phyloP scores from a whole-genome alignment of 2,113 vertebrate genomes.

The Chascanopsetta lugubris region DNA sequence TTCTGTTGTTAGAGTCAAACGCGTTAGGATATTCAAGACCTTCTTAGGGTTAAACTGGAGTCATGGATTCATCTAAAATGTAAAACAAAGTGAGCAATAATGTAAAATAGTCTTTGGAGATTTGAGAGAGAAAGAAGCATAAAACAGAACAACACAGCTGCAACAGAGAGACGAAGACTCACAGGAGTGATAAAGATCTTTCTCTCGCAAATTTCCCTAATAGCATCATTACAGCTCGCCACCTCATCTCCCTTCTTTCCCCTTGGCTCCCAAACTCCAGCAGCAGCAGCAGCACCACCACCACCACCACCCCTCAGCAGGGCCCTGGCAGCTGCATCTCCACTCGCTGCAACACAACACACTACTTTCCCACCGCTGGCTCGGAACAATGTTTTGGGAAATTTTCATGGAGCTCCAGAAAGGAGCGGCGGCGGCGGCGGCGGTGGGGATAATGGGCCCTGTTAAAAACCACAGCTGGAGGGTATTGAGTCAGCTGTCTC shows the following conservation, averaged over 20 bases:
- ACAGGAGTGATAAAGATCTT: slow-evolving; percentile 35
- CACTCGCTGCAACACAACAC: slow-evolving; percentile 43
- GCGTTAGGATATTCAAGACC: no score
- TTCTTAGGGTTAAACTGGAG: no score
- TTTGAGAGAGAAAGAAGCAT: background rate
- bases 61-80: no score
- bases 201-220: slow-evolving; percentile 59
- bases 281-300: no score
- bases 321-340: slow-evolving; percentile 63
- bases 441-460: slow-evolving; percentile 62
- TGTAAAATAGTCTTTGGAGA: background rate
- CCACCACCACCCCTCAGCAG: slow-evolving; percentile 42
- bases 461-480: slow-evolving; percentile 69
- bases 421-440: slow-evolving; percentile 16
- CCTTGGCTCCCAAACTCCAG: slow-evolving; percentile 34
- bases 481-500: slow-evolving; percentile 45
- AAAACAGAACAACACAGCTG: slow-evolving; percentile 46
- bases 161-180: slow-evolving; percentile 16
- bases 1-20: no score
- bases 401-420: slow-evolving; percentile 56
- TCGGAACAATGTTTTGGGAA: slow-evolving; percentile 56
- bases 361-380: slow-evolving; percentile 65
- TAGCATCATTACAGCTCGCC: slow-evolving; percentile 55
- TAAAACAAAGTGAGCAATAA: background rate
- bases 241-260: slow-evolving; percentile 25